Percentiles rank a stretch among this genome's conserved stretches.
phyloP scores from a whole-genome alignment of 2,888 invertebrate genomes.

The Busseola fusca region DNA sequence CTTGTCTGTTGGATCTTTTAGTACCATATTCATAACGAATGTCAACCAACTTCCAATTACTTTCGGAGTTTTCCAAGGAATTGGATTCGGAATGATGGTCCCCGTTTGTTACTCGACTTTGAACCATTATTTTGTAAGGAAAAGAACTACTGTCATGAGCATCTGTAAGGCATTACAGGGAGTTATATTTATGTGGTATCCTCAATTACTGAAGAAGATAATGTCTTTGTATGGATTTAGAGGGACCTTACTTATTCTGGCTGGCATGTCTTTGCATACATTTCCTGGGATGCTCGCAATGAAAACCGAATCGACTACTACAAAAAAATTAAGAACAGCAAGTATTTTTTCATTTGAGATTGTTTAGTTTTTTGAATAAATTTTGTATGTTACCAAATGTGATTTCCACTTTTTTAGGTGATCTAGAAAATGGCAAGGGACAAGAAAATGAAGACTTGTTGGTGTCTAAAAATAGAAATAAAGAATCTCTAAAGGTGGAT shows the following conservation, averaged over 20 bases:
- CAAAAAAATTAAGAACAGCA: conserved; percentile 74
- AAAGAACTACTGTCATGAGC: conserved; percentile 90
- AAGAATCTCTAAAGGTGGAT: conserved; percentile 4
- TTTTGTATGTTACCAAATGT: conserved; percentile 42
- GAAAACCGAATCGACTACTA: conserved; percentile 73
- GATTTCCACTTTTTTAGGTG: conserved; percentile 66
- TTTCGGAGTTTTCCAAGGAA: conserved; percentile 89
- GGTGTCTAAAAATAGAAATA: conserved; percentile 47
- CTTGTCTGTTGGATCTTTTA: conserved; percentile 86
- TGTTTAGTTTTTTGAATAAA: conserved; percentile 23
- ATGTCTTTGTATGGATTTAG: conserved; percentile 89
- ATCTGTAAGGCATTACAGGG: conserved; percentile 90
- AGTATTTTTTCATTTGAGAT: conserved; percentile 76
- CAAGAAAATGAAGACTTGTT: conserved; percentile 73
- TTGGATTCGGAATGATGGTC: conserved; percentile 91
- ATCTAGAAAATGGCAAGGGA: conserved; percentile 64
- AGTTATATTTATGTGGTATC: conserved; percentile 89
- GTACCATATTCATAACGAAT: conserved; percentile 87
- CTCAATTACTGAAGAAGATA: conserved; percentile 86
- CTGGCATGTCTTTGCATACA: conserved; percentile 89
- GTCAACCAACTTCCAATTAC: conserved; percentile 88
- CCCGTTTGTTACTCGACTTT: conserved; percentile 90
- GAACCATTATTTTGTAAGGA: conserved; percentile 90
- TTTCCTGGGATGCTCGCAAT: conserved; percentile 89
- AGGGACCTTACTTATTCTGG: conserved; percentile 89